Evolutionary conservation across 2,797 vertebrate species (phyloP), one percentile per base, ranked within the genome.

Genomic region (Dicrostonyx torquatus): DNA sequence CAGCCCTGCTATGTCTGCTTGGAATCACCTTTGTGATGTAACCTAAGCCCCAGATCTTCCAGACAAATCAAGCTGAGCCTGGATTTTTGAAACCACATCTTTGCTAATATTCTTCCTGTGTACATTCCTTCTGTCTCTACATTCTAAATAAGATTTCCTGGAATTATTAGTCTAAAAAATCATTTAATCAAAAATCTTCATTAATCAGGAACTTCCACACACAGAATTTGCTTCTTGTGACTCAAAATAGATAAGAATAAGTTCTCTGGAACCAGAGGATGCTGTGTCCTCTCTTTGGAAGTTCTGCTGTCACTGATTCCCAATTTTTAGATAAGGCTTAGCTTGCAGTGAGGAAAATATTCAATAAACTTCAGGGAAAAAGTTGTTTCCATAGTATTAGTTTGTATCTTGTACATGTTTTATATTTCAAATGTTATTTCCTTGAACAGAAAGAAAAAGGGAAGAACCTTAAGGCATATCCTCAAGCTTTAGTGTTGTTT

Each of bases 111-210:
- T 70, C 70, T 86, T 72, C 18, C n/a, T 92, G 58, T 94, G 90
- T 10, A 6, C 8, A 73, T 91, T 86, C 11, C 18, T 76, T 50
- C 40, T 75, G 12, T 84, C 53, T 37, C 53, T 20, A 64, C 4
- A 48, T 86, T 31, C 73, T 93, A 64, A 73, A 62, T 48, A 88
- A 40, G 8, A 12, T 79, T 48, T 92, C 6, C 53, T 80, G 29
- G 48, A 90, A 14, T 73, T 85, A n/a, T 90, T 92, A 40, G n/a
- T 79, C 50, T n/a, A 18, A 87, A 82, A 53, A 92, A 68, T 68
- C 31, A 48, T 4, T 37, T 37, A 58, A 73, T 24, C 12, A 92
- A 40, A 13, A 86, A 34, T 8, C 5, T 78, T 86, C 5, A n/a
- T 50, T 34, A 73, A 78, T 31, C 5, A 78, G 64, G 8, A 72